These are phyloP conservation scores for Anodontia alba DNA, from an alignment of 2,888 invertebrate genomes.

Conservation along the genomic window DNA sequence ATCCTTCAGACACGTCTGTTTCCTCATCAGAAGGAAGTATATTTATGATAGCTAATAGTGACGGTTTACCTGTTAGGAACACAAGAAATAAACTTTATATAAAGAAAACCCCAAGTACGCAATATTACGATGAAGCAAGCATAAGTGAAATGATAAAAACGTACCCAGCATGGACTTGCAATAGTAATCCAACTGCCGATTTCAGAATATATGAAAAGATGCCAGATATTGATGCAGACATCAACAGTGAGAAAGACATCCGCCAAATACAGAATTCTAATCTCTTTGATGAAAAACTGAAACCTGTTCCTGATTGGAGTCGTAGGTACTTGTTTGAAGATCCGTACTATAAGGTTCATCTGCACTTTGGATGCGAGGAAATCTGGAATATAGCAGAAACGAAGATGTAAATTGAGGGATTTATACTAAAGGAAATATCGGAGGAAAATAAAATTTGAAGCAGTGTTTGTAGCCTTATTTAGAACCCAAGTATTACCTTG, in stretches of 20 bases:
- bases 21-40: neutral
- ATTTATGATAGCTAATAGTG: neutral
- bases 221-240: neutral
- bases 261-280: too few relatives aligned
- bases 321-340: neutral
- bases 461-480: too few relatives aligned
- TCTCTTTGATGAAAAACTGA: neutral
- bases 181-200: neutral
- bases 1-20: slow-evolving; percentile 16
- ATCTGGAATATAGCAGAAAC: neutral
- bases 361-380: neutral
- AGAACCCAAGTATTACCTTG: too few relatives aligned
- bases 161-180: neutral
- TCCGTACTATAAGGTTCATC: neutral
- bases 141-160: slow-evolving; percentile 1
- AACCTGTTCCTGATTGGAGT: neutral
- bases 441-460: too few relatives aligned
- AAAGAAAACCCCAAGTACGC: neutral
- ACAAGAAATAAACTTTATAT: neutral
- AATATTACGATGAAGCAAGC: slow-evolving; percentile 8
- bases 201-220: neutral
- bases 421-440: too few relatives aligned
- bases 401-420: neutral
- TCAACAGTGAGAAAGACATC: too few relatives aligned
- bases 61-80: neutral